Base-by-base conservation (phyloP, 2,113 vertebrate genomes). In the Hippocampus guttulatus region DNA sequence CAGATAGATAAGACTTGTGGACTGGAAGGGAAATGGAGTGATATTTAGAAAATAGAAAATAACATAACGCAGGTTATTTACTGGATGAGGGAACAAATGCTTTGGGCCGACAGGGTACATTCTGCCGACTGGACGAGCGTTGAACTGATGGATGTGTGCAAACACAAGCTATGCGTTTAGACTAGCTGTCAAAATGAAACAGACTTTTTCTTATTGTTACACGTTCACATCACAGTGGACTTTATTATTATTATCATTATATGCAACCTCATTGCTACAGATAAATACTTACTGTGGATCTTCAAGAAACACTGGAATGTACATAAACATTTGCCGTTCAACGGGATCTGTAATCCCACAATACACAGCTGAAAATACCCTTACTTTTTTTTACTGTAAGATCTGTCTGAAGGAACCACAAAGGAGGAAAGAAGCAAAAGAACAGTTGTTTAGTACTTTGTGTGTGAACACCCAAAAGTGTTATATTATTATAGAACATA, bases 1-100 rank as follows among this genome's bases (percentile, higher is more conserved):
- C 94, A 93, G 95, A 94, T 95, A 94, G 94, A 95, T 93, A 94
- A 92, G 93, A 93, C 93, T 94, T 94, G 91, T 92, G 94, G 92
- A 94, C 93, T 93, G 94, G 94, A 96, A 96, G 95, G 93, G 93
- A 95, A 94, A 94, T 94, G 91, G 93, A 94, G 94, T 90, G 93
- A 94, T 94, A 93, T 89, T 90, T 87, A 87, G 81, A 80, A 84
- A 87, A 85, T 27, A 20, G 20, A 40, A 11, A 23, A 23, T n/a
- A 45, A 66, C 78, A 79, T 75, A 87, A 89, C 80, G 81, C 75
- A 67, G 74, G 72, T 69, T 83, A 84, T 89, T 89, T 90, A 85
- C 81, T 86, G 87, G 86, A 81, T 91, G 87, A 88, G 82, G 86
- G 86, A 88, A 82, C 86, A 87, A 81, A 80, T 60, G 84, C 81